Base-by-base conservation (phyloP, 2,797 vertebrate genomes). In the Furcifer pardalis region DNA sequence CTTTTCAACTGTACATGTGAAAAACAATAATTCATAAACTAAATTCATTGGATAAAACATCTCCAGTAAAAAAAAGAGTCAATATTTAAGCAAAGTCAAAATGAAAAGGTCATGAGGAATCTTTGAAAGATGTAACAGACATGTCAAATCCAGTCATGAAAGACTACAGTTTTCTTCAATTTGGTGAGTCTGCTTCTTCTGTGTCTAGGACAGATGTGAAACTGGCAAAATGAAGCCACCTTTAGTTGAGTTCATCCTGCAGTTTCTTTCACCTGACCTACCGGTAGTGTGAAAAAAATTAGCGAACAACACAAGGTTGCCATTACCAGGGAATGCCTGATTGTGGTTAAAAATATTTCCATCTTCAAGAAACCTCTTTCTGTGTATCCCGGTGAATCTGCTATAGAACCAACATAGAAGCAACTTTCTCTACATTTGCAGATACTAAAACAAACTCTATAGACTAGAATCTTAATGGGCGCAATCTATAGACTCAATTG, bases 341-440 rank as follows among this genome's bases (percentile, higher is more conserved):
- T n/a, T n/a, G n/a, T n/a, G n/a, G n/a, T n/a, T n/a, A n/a, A n/a
- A n/a, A n/a, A n/a, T n/a, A n/a, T n/a, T n/a, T n/a, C n/a, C n/a
- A n/a, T n/a, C n/a, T n/a, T n/a, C n/a, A n/a, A n/a, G n/a, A n/a
- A n/a, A n/a, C n/a, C n/a, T n/a, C n/a, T n/a, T n/a, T n/a, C n/a
- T n/a, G n/a, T n/a, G n/a, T n/a, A n/a, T n/a, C n/a, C n/a, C n/a
- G n/a, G n/a, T n/a, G 1, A 59, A 7, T 72, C 69, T 46, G 15
- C 23, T 63, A 17, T 56, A 56, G 46, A 63, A 63, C 40, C 66
- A 81, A 86, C 88, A 13, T 32, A 49, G 71, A 86, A 77, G n/a
- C 77, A 86, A 73, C 83, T 84, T 84, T 87, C 84, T 80, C 40
- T 73, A 32, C 19, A 32, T 76, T 37, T 62, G 63, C 65, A 17